phyloP scores from a whole-genome alignment of 2,113 vertebrate species.

The Clupea harengus region DNA sequence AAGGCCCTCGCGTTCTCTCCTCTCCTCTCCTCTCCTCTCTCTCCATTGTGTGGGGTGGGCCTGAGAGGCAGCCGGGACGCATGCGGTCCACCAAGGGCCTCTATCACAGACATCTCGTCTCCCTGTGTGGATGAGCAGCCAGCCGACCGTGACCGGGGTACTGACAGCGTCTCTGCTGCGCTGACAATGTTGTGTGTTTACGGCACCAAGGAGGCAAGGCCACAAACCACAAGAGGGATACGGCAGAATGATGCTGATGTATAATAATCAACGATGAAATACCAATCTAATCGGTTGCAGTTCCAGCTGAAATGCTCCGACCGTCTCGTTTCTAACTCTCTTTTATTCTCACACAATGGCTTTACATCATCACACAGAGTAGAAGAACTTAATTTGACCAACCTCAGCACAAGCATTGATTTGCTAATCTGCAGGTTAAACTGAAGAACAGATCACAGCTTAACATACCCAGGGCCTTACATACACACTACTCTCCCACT shows the following conservation, averaged over 20 bases:
- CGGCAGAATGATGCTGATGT: not conserved
- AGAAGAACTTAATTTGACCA: not conserved
- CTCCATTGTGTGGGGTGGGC: not conserved
- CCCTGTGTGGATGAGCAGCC: constrained; percentile 32
- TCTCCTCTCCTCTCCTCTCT: constrained; percentile 19
- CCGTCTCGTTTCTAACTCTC: not conserved
- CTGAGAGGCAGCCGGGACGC: constrained; percentile 25
- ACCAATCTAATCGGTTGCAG: not conserved
- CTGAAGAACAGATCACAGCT: too few relatives aligned
- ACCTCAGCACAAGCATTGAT: not conserved
- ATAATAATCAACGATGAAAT: not conserved
- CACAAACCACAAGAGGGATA: not conserved
- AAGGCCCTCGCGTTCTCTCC: constrained; percentile 40
- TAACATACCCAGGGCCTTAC: not conserved
- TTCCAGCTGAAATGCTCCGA: not conserved
- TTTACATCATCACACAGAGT: not conserved
- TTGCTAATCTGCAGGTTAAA: not conserved
- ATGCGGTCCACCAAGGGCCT: constrained; percentile 34
- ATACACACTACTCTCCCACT: not conserved
- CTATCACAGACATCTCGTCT: constrained; percentile 41
- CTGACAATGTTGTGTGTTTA: constrained; percentile 9
- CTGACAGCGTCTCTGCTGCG: constrained; percentile 20
- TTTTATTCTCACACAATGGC: not conserved
- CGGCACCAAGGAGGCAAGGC: constrained; percentile 14
- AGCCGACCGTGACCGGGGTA: constrained; percentile 39